Evolutionary conservation across 2,888 invertebrate genomes (phyloP).

Genomic region (Heteromurus nitidus): DNA sequence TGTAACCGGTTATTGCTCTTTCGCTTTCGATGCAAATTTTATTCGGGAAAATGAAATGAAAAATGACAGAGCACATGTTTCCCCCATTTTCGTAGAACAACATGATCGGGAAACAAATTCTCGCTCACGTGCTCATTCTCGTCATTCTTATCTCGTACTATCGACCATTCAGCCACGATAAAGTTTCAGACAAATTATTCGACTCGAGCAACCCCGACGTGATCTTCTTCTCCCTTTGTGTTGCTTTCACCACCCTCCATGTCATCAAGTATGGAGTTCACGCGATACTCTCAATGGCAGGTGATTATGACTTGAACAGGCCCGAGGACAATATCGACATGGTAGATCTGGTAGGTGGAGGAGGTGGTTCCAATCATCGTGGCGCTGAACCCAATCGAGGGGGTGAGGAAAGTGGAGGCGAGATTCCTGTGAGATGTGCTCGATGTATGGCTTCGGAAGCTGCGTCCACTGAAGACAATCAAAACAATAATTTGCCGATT

Average conservation of each 20-base stretch:
- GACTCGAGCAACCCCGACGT: constrained; percentile 48
- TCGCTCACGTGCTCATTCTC: constrained; percentile 29
- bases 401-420: too few species aligned
- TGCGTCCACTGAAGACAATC: too few species aligned
- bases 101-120: constrained; percentile 39
- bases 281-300: constrained; percentile 22
- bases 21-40: background rate
- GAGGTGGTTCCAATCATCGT: too few species aligned
- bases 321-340: too few species aligned
- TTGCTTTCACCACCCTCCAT: constrained; percentile 48
- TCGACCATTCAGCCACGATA: constrained; percentile 15
- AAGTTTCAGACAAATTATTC: constrained; percentile 18
- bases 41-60: background rate
- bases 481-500: too few species aligned
- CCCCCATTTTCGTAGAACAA: constrained; percentile 43
- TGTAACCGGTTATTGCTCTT: too few species aligned
- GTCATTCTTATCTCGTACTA: constrained; percentile 39
- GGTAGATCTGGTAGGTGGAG: too few species aligned
- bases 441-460: too few species aligned
- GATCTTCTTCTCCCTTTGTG: constrained; percentile 20
- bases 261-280: constrained; percentile 39
- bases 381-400: too few species aligned
- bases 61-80: background rate
- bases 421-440: too few species aligned
- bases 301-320: background rate